Percentiles rank a stretch among this genome's conserved stretches.
Conservation (phyloP, 2,888 invertebrate genomes). For the Sphecodes monilicornis region DNA sequence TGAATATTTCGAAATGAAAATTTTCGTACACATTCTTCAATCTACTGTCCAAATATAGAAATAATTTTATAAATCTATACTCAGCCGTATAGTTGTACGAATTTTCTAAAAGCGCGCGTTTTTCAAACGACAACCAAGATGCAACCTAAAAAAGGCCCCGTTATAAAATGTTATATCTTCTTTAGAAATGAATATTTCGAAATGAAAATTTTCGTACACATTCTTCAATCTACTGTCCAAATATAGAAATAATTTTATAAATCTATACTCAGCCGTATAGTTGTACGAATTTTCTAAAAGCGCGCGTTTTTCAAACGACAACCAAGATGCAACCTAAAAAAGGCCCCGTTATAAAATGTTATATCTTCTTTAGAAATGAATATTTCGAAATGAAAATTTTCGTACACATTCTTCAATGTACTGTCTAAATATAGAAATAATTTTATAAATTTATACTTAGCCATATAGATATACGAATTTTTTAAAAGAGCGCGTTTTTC, state of each 20-base stretch:
- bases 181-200: not conserved
- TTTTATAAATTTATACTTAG: not conserved
- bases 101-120: too few species aligned
- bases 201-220: not conserved
- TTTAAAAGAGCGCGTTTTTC: too few species aligned
- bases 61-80: not conserved
- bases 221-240: not conserved
- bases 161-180: not conserved
- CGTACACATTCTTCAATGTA: not conserved
- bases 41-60: not conserved
- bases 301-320: too few species aligned
- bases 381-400: not conserved
- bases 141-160: not conserved
- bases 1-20: not conserved
- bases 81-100: not conserved
- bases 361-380: not conserved
- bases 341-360: rapidly evolving
- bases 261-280: not conserved
- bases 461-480: not conserved
- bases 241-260: not conserved
- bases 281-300: not conserved
- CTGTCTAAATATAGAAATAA: not conserved
- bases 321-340: not conserved
- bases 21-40: not conserved
- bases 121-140: too few species aligned